Evolutionary conservation across 1,140 invertebrate species (phyloP).

Genomic region (Zaprionus davidi): DNA sequence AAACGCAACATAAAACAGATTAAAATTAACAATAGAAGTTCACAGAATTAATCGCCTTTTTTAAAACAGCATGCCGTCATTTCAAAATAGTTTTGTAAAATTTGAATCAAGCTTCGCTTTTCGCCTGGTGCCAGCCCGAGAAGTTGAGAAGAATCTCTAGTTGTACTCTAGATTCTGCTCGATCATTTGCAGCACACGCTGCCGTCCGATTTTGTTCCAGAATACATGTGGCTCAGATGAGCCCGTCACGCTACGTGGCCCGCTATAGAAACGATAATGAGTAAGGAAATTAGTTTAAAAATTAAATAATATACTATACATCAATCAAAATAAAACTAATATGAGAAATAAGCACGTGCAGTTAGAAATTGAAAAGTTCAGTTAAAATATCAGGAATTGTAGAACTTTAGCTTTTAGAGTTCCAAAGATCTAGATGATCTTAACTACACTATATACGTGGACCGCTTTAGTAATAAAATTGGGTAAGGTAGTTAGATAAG

Average conservation of each 20-base stretch:
- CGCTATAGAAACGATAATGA: slow-evolving; percentile 46
- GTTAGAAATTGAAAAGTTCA: too few relatives aligned
- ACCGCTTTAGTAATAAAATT: too few relatives aligned
- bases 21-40: slow-evolving; percentile 56
- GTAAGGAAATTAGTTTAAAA: background rate
- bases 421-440: background rate
- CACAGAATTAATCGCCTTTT: slow-evolving; percentile 13
- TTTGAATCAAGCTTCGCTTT: slow-evolving; percentile 7
- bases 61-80: slow-evolving; percentile 66
- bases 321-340: background rate
- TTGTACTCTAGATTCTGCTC: slow-evolving; percentile 74
- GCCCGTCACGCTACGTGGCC: slow-evolving; percentile 73
- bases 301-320: background rate
- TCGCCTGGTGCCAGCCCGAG: slow-evolving; percentile 46
- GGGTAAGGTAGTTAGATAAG: too few relatives aligned
- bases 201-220: slow-evolving; percentile 84
- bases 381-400: too few relatives aligned
- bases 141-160: background rate
- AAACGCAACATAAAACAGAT: slow-evolving; percentile 69
- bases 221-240: slow-evolving; percentile 73
- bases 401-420: background rate
- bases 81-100: slow-evolving; percentile 46
- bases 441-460: too few relatives aligned
- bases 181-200: slow-evolving; percentile 78
- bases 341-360: too few relatives aligned